Conservation (phyloP, 1,140 invertebrate genomes). For the Scaptomyza pallida region DNA sequence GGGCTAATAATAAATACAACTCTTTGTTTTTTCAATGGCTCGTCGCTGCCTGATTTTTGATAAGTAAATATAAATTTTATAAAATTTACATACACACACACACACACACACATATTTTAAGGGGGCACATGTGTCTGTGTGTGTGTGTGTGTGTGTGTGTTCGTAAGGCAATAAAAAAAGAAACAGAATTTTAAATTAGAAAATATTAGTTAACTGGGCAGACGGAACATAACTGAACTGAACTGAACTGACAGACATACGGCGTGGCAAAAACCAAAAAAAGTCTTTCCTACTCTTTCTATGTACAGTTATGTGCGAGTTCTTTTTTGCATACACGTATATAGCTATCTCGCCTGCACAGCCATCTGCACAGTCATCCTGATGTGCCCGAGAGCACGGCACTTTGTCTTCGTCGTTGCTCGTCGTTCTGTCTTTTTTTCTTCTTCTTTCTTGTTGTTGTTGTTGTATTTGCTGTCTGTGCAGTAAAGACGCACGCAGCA, state of each 20-base stretch:
- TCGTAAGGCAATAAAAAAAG: slow-evolving; percentile 72
- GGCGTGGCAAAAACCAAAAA: slow-evolving; percentile 6
- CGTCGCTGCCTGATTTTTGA: slow-evolving; percentile 71
- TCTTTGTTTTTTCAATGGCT: slow-evolving; percentile 63
- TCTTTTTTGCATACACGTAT: slow-evolving; percentile 44
- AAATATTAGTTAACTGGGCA: slow-evolving; percentile 74
- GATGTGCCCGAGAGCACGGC: slow-evolving; percentile 10
- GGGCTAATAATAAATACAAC: slow-evolving; percentile 64
- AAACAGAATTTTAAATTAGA: slow-evolving; percentile 82
- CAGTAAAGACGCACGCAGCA: slow-evolving; percentile 39
- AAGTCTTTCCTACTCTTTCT: too few species aligned
- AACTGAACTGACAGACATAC: slow-evolving; percentile 7
- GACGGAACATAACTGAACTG: slow-evolving; percentile 10
- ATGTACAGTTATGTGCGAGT: slow-evolving; percentile 71
- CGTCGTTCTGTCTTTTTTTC: slow-evolving; percentile 17
- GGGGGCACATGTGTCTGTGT: neutral
- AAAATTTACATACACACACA: slow-evolving; percentile 63
- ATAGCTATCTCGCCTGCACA: slow-evolving; percentile 28
- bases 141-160: slow-evolving; percentile 6
- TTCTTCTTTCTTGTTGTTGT: slow-evolving; percentile 30
- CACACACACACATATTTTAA: slow-evolving; percentile 8
- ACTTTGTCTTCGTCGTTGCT: slow-evolving; percentile 40
- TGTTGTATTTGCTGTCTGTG: slow-evolving; percentile 43
- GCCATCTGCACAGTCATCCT: neutral
- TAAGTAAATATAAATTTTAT: slow-evolving; percentile 81